Conservation (phyloP, 2,113 vertebrate genomes). For the Dryoscopus gambensis region DNA sequence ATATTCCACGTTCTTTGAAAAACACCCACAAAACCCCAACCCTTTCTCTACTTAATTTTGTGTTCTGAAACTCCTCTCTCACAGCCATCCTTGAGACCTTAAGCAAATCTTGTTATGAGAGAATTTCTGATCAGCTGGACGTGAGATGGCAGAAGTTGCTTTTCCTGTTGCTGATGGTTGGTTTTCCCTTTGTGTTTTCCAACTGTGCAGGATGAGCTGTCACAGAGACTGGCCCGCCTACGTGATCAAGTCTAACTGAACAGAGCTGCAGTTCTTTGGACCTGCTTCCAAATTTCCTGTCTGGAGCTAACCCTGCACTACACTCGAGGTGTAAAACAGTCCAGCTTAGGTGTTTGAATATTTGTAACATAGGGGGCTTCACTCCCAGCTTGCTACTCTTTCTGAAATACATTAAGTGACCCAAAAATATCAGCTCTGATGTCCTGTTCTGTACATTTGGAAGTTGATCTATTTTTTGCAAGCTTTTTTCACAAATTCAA, state of each 20-base stretch:
- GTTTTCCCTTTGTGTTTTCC: background rate
- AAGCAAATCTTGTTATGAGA: background rate
- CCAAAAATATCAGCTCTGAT: background rate
- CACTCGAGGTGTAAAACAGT: background rate
- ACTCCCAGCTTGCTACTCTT: constrained; percentile 41
- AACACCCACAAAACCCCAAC: too few species aligned
- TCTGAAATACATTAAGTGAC: constrained; percentile 36
- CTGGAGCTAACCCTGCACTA: background rate
- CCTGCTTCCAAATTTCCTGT: background rate
- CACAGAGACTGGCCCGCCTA: constrained; percentile 89
- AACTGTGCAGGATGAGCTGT: constrained; percentile 86
- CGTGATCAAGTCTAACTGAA: constrained; percentile 84
- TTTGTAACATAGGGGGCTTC: constrained; percentile 11
- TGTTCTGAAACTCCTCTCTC: background rate
- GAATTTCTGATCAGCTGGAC: background rate
- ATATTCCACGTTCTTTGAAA: background rate
- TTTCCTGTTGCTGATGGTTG: background rate
- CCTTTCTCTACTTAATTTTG: background rate
- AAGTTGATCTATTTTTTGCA: constrained; percentile 66
- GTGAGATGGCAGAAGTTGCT: background rate
- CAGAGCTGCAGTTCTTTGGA: background rate
- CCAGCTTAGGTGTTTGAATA: constrained; percentile 2
- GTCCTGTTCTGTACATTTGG: constrained; percentile 58
- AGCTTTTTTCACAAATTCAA: constrained; percentile 41
- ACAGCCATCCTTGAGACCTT: background rate